phyloP scores from a whole-genome alignment of 2,888 invertebrate species.

The Cepaea hortensis region DNA sequence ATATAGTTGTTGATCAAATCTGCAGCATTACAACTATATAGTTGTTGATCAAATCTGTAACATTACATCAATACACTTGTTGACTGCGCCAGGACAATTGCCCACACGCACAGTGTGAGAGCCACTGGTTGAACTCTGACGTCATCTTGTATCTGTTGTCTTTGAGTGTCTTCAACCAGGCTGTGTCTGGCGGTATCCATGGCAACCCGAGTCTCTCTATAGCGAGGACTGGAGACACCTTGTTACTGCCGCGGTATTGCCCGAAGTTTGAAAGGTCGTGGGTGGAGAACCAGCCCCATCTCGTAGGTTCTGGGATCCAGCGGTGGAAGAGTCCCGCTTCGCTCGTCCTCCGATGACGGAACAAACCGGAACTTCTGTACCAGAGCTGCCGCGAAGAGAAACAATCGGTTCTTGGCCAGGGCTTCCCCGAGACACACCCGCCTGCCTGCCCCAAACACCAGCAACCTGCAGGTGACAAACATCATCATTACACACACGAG shows the following conservation, averaged over 20 bases:
- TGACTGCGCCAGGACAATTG: too few relatives aligned
- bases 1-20: too few relatives aligned
- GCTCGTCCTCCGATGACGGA: slow-evolving; percentile 43
- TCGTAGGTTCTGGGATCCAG: slow-evolving; percentile 65
- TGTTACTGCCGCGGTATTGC: slow-evolving; percentile 52
- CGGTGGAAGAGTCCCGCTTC: slow-evolving; percentile 44
- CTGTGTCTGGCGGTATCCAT: too few relatives aligned
- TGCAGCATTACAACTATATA: too few relatives aligned
- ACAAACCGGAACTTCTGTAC: slow-evolving; percentile 63
- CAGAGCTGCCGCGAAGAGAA: slow-evolving; percentile 64
- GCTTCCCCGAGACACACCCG: slow-evolving; percentile 71
- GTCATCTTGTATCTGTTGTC: too few relatives aligned
- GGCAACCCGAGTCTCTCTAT: too few relatives aligned
- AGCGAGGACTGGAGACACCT: too few relatives aligned
- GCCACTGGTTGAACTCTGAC: not conserved
- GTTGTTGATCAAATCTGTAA: too few relatives aligned
- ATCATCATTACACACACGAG: not conserved
- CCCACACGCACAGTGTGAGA: not conserved
- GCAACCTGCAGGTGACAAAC: slow-evolving; percentile 53
- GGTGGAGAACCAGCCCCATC: slow-evolving; percentile 71
- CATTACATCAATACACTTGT: too few relatives aligned
- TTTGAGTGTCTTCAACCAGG: too few relatives aligned
- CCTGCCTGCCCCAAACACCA: slow-evolving; percentile 70
- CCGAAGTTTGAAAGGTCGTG: slow-evolving; percentile 60
- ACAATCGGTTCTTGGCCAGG: slow-evolving; percentile 70